These are phyloP conservation scores for Pemphigus obesinymphae DNA, from an alignment of 1,140 invertebrate genomes.

Conservation along the genomic window DNA sequence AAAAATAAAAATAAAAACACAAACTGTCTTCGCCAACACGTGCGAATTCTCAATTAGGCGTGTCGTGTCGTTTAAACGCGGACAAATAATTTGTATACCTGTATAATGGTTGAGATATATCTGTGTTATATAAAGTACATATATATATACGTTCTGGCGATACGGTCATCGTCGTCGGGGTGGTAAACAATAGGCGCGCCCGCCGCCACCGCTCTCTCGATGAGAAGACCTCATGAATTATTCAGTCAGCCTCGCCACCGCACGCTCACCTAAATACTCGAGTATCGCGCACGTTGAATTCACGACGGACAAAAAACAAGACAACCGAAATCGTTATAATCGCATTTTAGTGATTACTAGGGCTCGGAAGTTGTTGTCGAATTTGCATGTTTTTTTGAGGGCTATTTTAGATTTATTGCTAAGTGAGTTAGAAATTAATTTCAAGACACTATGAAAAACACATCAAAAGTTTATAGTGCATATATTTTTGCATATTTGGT, in stretches of 20 bases:
- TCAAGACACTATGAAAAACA: too few species aligned
- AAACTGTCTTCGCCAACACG: neutral
- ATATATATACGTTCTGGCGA: neutral
- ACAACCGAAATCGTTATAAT: neutral
- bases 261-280: conserved; percentile 26
- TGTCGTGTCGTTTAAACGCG: neutral
- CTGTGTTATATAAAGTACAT: neutral
- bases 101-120: neutral
- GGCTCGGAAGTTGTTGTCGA: too few species aligned
- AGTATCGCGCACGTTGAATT: neutral
- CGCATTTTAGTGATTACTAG: neutral
- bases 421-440: too few species aligned
- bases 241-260: neutral
- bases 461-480: too few species aligned
- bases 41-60: conserved; percentile 25
- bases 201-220: neutral
- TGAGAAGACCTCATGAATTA: conserved; percentile 2
- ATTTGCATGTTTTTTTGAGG: too few species aligned
- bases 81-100: neutral
- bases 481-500: too few species aligned
- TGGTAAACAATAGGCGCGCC: neutral
- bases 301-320: neutral
- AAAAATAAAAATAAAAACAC: too few species aligned
- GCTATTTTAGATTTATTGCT: too few species aligned
- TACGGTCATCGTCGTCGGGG: neutral